phyloP scores from a whole-genome alignment of 30 jellyfish, hydroid and myxozoan species.

The Aurelia aurita region DNA sequence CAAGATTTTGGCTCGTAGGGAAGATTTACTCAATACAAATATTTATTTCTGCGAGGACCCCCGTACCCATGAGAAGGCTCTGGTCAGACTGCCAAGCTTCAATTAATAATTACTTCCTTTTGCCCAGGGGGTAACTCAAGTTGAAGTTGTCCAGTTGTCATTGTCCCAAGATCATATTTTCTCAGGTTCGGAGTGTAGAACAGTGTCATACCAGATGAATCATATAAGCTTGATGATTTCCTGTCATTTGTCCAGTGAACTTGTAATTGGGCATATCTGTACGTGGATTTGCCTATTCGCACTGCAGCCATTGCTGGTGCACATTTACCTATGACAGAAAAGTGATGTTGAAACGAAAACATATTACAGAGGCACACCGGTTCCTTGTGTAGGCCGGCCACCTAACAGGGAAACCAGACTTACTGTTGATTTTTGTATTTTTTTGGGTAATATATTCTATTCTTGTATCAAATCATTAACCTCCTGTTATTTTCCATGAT shows the following conservation, averaged over 20 bases:
- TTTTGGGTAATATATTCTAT: no score
- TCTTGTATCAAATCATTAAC: no score
- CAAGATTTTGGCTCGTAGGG: no score
- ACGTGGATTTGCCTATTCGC: conserved; percentile 28
- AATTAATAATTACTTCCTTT: conserved; percentile 3
- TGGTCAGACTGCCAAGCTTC: neutral
- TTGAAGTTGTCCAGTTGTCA: conserved; percentile 26
- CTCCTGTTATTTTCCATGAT: no score
- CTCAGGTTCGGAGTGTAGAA: conserved; percentile 32
- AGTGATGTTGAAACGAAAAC: neutral
- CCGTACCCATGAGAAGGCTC: no score
- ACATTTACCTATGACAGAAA: conserved; percentile 14
- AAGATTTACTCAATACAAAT: neutral
- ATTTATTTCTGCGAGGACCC: neutral
- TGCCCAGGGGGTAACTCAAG: conserved; percentile 63
- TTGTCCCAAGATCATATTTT: conserved; percentile 26
- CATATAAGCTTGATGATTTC: neutral
- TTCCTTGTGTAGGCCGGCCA: no score
- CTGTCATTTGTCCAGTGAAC: conserved; percentile 41
- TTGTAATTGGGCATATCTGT: conserved; percentile 24
- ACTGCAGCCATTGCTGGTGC: conserved; percentile 10
- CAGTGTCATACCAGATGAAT: conserved; percentile 33
- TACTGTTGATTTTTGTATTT: no score
- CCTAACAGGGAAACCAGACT: no score
- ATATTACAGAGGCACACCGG: no score